Conservation (phyloP, 2,113 vertebrate species). For the Oncorhynchus masou region DNA sequence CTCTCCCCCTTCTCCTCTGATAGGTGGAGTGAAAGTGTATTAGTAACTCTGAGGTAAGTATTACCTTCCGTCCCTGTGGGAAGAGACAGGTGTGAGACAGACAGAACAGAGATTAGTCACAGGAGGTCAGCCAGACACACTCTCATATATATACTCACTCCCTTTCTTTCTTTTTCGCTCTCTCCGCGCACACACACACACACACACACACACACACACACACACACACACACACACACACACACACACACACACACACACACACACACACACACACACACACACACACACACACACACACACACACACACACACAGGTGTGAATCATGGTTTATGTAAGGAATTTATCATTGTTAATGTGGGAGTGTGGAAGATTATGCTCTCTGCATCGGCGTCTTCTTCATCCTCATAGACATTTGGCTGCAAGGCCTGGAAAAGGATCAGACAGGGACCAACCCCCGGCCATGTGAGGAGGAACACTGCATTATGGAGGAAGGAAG, state of each 20-base stretch:
- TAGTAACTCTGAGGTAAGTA: constrained; percentile 11
- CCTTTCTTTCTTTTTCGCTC: no score
- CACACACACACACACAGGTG: no score
- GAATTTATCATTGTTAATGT: not conserved
- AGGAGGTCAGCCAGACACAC: no score
- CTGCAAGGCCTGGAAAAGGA: not conserved
- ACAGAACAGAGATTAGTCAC: not conserved
- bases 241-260: no score
- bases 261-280: no score
- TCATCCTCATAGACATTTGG: no score
- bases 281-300: no score
- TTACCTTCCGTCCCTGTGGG: not conserved
- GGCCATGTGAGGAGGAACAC: not conserved
- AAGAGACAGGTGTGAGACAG: constrained; percentile 3
- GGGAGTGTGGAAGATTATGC: not conserved
- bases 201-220: no score
- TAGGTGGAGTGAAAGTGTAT: not conserved
- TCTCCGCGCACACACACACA: no score
- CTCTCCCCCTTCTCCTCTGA: not conserved
- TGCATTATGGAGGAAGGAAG: no score
- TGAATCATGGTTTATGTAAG: not conserved
- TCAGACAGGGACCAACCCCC: not conserved
- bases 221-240: no score
- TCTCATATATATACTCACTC: no score
- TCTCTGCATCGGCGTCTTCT: not conserved